Base-by-base conservation (phyloP, 2,888 invertebrate genomes). In the Nemurella pictetii region DNA sequence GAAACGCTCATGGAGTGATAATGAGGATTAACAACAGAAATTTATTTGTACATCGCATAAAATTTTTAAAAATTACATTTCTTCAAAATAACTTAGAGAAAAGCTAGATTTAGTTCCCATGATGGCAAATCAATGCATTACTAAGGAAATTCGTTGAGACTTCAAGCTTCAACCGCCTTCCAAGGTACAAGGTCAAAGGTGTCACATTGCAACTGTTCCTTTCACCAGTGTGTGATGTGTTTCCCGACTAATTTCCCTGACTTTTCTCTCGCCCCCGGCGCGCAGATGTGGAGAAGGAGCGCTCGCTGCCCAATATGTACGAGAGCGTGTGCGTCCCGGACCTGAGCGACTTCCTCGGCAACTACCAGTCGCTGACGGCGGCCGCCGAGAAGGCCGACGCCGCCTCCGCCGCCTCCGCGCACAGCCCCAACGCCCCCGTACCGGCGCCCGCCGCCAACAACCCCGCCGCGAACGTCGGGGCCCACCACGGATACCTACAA, bases 301-400 rank as follows among this genome's bases (percentile, higher is more conserved):
- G 95, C 84, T 93, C 94, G 88, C 94, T 94, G 5, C 92, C 94
- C 85, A 94, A 93, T 90, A 93, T 95, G 91, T 96, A 96, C 93
- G 96, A 96, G 90, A 93, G 93, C 89, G 95, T 95, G 88, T 96
- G 95, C 91, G 94, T 95, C 87, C 95, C 95, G 87, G 96, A 96
- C 90, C 90, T 94, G 87, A 93, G 94, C 86, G 93, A 95, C 85
- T 95, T 95, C 90, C 93, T 95, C 90, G 93, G 93, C 86, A 92
- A 92, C 88, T 91, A 92, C 89, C 87, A 90, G 89, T 87, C 87
- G 87, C 86, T 87, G 36, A 85, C 87, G 7, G 83, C 86, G 80
- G 82, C 87, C 82, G 87, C 87, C 83, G 86, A 87, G 85, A 86
- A 86, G 84, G 85, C 82, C 82, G 84, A 84, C 84, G 81, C 81